Evolutionary conservation across 2,113 vertebrate genomes (phyloP).

Genomic region (Telmatochromis sp.): DNA sequence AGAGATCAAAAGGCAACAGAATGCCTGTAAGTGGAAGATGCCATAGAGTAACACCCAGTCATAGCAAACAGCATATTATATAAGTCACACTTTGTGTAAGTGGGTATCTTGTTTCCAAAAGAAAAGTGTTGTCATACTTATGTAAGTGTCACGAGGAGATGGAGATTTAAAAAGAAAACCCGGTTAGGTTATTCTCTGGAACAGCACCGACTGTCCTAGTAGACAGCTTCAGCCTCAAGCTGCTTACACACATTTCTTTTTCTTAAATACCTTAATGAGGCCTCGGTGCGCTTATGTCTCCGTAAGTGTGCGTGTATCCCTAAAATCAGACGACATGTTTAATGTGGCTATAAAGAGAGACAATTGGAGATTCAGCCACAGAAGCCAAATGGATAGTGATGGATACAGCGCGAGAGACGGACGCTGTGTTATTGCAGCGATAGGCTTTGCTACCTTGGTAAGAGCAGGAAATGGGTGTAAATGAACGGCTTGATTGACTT

Average conservation of each 20-base stretch:
- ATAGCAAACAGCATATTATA: slow-evolving; percentile 4
- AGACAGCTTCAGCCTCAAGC: not conserved
- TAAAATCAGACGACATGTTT: not conserved
- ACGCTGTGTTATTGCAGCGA: not conserved
- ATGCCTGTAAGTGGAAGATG: slow-evolving; percentile 37
- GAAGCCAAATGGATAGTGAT: not conserved
- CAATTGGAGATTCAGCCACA: not conserved
- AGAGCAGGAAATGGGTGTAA: not conserved
- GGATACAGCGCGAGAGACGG: not conserved
- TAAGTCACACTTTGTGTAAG: not conserved
- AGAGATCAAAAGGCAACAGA: slow-evolving; percentile 46
- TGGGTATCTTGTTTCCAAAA: not conserved
- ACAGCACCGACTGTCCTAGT: not conserved
- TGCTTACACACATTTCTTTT: not conserved
- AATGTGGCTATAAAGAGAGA: not conserved
- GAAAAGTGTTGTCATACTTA: not conserved
- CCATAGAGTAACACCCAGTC: slow-evolving; percentile 10
- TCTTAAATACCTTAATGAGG: not conserved
- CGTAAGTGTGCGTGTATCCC: not conserved
- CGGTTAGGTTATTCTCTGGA: not conserved
- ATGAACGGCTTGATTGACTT: not conserved
- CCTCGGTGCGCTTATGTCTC: not conserved
- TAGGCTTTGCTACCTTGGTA: not conserved
- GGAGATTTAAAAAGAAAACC: not conserved
- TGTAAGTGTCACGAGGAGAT: not conserved